A percentile compares a stretch with the other conserved stretches of the same genome.
Evolutionary conservation across 1,140 invertebrate species (phyloP).

Genomic region (Euglossa dilemma): DNA sequence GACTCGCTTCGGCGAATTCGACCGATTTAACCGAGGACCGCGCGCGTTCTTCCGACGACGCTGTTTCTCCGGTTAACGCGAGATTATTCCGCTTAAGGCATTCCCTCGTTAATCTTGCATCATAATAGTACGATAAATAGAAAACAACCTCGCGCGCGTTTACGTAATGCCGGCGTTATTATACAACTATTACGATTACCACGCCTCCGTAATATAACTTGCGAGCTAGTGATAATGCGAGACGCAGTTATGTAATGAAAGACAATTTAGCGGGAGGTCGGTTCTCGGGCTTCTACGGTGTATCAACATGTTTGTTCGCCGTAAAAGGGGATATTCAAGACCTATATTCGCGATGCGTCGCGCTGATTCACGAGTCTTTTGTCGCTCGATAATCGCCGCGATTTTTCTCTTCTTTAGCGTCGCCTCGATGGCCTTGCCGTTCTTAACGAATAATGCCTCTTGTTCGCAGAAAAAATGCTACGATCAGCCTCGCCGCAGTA

Average conservation of each 20-base stretch:
- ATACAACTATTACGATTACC: constrained; percentile 37
- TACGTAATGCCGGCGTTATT: constrained; percentile 38
- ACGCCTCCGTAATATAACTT: constrained; percentile 2
- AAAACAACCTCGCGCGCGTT: not conserved
- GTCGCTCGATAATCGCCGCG: constrained; percentile 49
- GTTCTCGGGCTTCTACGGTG: constrained; percentile 7
- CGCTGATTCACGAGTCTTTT: constrained; percentile 64
- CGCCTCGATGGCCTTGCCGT: not conserved
- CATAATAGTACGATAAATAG: not conserved
- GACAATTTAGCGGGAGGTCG: constrained; percentile 6
- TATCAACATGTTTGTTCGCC: constrained; percentile 11
- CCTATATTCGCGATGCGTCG: constrained; percentile 41
- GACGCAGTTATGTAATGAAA: constrained; percentile 42
- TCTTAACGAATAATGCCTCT: not conserved
- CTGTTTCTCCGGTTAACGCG: not conserved
- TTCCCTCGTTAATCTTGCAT: not conserved
- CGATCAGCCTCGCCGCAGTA: constrained; percentile 72
- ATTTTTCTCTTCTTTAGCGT: constrained; percentile 17
- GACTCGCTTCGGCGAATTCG: not conserved
- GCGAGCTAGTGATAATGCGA: constrained; percentile 22
- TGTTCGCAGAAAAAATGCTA: constrained; percentile 72
- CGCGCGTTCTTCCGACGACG: no score
- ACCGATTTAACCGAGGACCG: not conserved
- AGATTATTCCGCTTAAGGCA: not conserved
- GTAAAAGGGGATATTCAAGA: constrained; percentile 57